phyloP scores from a whole-genome alignment of 1,140 invertebrate species.

The Luehdorfia chinensis region DNA sequence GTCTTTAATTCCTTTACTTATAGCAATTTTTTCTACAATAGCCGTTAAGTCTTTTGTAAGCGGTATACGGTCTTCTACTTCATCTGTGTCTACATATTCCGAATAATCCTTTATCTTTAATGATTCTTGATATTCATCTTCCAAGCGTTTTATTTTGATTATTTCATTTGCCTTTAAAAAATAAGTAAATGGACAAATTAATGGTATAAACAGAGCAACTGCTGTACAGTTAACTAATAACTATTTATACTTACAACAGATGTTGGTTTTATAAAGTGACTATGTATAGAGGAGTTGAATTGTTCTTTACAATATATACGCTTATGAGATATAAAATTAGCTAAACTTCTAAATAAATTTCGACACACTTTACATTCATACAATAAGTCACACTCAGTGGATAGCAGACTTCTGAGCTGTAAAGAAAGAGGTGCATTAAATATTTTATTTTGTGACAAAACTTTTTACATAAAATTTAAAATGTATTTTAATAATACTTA shows the following conservation, averaged over 20 bases:
- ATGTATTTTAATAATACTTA: slow-evolving; percentile 36
- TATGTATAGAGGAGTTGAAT: slow-evolving; percentile 67
- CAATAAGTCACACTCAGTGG: slow-evolving; percentile 89
- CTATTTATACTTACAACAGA: slow-evolving; percentile 77
- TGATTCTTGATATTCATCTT: slow-evolving; percentile 62
- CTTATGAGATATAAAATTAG: slow-evolving; percentile 92
- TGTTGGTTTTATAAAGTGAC: slow-evolving; percentile 61
- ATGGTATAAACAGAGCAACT: no score
- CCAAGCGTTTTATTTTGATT: slow-evolving; percentile 57
- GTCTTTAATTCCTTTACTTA: slow-evolving; percentile 40
- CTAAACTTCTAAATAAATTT: slow-evolving; percentile 89
- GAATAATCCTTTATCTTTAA: slow-evolving; percentile 36
- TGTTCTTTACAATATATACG: slow-evolving; percentile 84
- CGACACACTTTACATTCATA: slow-evolving; percentile 91
- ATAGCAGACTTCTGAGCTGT: slow-evolving; percentile 83
- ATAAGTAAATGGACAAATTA: no score
- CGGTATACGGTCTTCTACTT: slow-evolving; percentile 64
- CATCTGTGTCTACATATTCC: slow-evolving; percentile 30
- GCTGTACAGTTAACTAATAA: no score
- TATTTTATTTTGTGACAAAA: not conserved
- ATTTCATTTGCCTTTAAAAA: slow-evolving; percentile 59
- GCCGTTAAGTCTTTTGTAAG: slow-evolving; percentile 79
- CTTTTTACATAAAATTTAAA: slow-evolving; percentile 2
- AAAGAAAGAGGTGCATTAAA: slow-evolving; percentile 30
- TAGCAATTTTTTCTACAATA: slow-evolving; percentile 73